Base-by-base conservation (phyloP, 1,140 invertebrate genomes). In the Musca domestica region DNA sequence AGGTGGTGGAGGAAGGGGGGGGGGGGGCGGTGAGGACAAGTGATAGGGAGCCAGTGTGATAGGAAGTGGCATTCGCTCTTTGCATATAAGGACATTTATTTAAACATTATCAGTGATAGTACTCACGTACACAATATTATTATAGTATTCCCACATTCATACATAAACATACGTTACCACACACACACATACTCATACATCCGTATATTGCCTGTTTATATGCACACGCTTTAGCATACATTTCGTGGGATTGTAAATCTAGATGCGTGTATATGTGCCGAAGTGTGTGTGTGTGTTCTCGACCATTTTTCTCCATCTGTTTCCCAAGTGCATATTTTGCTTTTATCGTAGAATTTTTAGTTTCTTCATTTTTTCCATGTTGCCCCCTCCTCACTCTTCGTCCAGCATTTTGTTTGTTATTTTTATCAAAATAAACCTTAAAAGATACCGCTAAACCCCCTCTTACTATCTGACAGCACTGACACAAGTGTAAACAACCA, bases 321-420 rank as follows among this genome's bases (percentile, higher is more conserved):
- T 34, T 61, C 56, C 56, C 56, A 61, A 61, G 56, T 61, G 56
- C 56, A 61, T 61, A 61, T 61, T 61, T 61, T 61, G 34, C 56
- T 61, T 27, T 61, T 61, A 61, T 61, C 56, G 19, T 17, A 20
- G n/a, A 17, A 20, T 61, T 61, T 34, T 17, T 61, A 34, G 56
- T 58, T 58, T 34, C 27, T 61, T 61, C 56, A 61, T 34, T 61
- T 61, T 61, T 52, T 41, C 4, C 10, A 10, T 5, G 6, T 41
- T 5, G 4, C 34, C 34, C 12, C 5, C 6, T 12, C 27, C 27
- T 9, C 27, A 2, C 6, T 12, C 27, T 9, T 9, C 27, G 3
- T 4, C 27, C 27, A 30, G 9, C 27, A 30, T 30, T 30, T 30
- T 30, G 27, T 41, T 41, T 41, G 34, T 41, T 41, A 41, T 41